These are phyloP conservation scores for Choloepus hoffmanni DNA, from an alignment of 2,113 vertebrate genomes.

Conservation along the genomic window DNA sequence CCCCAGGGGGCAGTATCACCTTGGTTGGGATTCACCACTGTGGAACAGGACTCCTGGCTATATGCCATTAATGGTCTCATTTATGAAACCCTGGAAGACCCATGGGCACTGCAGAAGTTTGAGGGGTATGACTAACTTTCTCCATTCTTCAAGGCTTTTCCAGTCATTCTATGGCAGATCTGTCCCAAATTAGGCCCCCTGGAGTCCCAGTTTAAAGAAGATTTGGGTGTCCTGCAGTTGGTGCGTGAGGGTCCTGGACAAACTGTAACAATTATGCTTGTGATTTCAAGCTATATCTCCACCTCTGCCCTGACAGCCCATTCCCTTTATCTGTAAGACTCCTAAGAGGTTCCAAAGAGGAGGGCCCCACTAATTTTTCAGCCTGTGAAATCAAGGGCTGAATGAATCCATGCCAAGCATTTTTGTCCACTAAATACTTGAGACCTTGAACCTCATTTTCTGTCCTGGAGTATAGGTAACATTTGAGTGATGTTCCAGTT, in stretches of 20 bases:
- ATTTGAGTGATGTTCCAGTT: not conserved
- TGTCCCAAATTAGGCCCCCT: not conserved
- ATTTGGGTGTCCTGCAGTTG: not conserved
- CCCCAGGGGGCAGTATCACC: not conserved
- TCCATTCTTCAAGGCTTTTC: not conserved
- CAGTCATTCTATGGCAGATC: not conserved
- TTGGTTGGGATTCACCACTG: not conserved
- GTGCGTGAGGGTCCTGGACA: not conserved
- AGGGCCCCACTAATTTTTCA: not conserved
- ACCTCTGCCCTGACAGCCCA: not conserved
- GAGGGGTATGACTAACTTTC: not conserved
- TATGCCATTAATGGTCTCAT: not conserved
- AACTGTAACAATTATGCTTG: not conserved
- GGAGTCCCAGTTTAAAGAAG: not conserved
- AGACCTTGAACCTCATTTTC: not conserved
- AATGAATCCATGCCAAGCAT: not conserved
- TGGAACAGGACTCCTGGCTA: not conserved
- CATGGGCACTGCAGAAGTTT: not conserved
- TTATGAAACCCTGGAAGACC: not conserved
- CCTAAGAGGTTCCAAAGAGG: not conserved
- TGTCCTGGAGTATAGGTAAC: not conserved
- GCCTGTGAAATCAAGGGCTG: not conserved
- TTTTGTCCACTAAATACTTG: not conserved
- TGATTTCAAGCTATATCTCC: not conserved
- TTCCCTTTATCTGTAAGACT: not conserved